phyloP scores from a whole-genome alignment of 2,113 vertebrate species.

The Macrotus californicus region DNA sequence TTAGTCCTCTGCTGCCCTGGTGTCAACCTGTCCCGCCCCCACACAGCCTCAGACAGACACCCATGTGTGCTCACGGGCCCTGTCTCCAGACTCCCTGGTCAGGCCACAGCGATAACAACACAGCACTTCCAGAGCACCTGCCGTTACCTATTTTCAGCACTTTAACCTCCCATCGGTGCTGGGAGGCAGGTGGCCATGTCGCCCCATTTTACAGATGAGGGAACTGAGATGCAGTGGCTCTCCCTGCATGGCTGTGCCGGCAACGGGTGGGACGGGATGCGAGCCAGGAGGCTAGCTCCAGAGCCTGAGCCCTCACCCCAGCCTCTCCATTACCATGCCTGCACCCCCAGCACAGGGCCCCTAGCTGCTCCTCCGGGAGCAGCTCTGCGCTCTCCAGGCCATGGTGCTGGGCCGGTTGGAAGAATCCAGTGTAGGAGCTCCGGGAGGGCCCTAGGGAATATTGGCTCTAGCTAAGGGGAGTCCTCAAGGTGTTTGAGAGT shows the following conservation, averaged over 20 bases:
- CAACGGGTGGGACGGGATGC: background rate
- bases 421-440: background rate
- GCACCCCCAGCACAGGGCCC: background rate
- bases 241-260: fast-evolving
- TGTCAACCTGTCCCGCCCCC: too few relatives aligned
- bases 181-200: background rate
- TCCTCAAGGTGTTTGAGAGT: background rate
- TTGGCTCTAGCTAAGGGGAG: background rate
- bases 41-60: background rate
- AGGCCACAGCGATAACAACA: fast-evolving
- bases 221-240: background rate
- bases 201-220: background rate
- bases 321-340: fast-evolving
- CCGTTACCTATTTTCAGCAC: fast-evolving
- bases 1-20: background rate
- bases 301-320: background rate
- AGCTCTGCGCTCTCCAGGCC: background rate
- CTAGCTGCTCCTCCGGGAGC: fast-evolving
- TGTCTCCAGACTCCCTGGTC: background rate
- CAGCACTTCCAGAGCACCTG: background rate
- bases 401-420: fast-evolving
- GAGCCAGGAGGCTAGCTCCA: background rate
- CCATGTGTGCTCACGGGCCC: background rate
- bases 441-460: background rate
- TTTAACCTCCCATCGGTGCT: background rate